phyloP scores from a whole-genome alignment of 1,140 invertebrate genomes.

The Drosophila ercepeae region DNA sequence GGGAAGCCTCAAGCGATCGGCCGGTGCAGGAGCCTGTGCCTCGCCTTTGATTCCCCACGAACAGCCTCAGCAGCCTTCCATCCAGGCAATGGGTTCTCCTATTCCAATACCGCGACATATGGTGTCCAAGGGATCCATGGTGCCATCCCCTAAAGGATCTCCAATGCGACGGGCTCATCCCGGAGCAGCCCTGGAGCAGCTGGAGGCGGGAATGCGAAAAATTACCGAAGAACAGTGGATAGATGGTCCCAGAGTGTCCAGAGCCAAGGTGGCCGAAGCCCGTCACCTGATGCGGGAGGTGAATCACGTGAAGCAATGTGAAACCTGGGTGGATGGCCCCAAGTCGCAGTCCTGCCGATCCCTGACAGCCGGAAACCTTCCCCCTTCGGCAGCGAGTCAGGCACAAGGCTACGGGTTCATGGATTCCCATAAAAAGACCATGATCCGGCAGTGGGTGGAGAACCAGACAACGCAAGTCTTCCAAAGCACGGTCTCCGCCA shows the following conservation, averaged over 20 bases:
- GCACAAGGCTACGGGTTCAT: constrained; percentile 91
- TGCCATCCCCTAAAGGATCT: constrained; percentile 86
- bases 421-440: constrained; percentile 95
- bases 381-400: constrained; percentile 58
- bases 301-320: constrained; percentile 89
- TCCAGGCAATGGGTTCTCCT: constrained; percentile 44
- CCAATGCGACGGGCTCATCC: constrained; percentile 84
- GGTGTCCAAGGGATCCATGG: constrained; percentile 79
- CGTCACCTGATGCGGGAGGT: constrained; percentile 91
- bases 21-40: constrained; percentile 16
- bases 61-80: constrained; percentile 29
- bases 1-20: constrained; percentile 61
- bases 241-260: constrained; percentile 95
- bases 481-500: constrained; percentile 70
- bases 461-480: constrained; percentile 93
- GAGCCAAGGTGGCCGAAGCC: constrained; percentile 92
- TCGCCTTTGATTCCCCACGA: constrained; percentile 22
- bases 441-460: constrained; percentile 97
- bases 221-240: constrained; percentile 96
- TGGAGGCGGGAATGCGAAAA: constrained; percentile 77
- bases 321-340: constrained; percentile 98
- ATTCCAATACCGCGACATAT: constrained; percentile 58
- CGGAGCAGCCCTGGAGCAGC: constrained; percentile 68
- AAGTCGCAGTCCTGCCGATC: constrained; percentile 83
- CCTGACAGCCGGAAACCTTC: constrained; percentile 75